Conservation (phyloP, 2,888 invertebrate genomes). For the Anthophora plumipes region DNA sequence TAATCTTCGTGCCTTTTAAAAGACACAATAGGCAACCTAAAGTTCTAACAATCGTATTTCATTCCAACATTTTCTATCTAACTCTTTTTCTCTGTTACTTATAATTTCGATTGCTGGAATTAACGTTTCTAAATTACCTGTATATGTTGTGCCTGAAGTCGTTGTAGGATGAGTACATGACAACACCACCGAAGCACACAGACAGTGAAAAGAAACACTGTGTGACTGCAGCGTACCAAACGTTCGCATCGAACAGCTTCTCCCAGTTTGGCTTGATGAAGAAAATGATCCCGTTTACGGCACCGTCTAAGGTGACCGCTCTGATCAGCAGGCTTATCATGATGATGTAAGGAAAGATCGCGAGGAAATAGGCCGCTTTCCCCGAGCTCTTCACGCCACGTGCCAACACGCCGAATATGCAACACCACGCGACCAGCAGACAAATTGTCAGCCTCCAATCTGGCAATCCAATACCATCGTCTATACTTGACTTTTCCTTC, state of each 20-base stretch:
- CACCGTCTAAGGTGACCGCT: constrained; percentile 87
- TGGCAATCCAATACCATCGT: constrained; percentile 86
- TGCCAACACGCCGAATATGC: constrained; percentile 86
- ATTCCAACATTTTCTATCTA: too few species aligned
- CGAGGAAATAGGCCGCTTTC: constrained; percentile 90
- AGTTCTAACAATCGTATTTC: too few species aligned
- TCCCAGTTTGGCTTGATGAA: constrained; percentile 89
- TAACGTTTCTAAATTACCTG: constrained; percentile 81
- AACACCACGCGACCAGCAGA: constrained; percentile 85
- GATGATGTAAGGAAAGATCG: constrained; percentile 88
- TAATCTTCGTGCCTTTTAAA: too few species aligned
- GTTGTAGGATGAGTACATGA: constrained; percentile 88
- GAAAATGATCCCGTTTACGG: constrained; percentile 87
- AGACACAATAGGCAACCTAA: too few species aligned
- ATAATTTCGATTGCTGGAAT: neutral
- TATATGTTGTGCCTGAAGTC: constrained; percentile 87
- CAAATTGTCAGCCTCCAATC: constrained; percentile 86
- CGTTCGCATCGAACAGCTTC: constrained; percentile 87
- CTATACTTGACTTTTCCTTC: constrained; percentile 85
- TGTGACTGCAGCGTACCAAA: constrained; percentile 88
- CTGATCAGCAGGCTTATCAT: constrained; percentile 87
- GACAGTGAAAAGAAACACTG: constrained; percentile 88
- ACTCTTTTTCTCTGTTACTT: too few species aligned
- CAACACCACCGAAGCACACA: constrained; percentile 87
- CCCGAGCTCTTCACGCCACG: constrained; percentile 87